Base-by-base conservation (phyloP, 2,888 invertebrate genomes). In the Melinaea marsaeus region DNA sequence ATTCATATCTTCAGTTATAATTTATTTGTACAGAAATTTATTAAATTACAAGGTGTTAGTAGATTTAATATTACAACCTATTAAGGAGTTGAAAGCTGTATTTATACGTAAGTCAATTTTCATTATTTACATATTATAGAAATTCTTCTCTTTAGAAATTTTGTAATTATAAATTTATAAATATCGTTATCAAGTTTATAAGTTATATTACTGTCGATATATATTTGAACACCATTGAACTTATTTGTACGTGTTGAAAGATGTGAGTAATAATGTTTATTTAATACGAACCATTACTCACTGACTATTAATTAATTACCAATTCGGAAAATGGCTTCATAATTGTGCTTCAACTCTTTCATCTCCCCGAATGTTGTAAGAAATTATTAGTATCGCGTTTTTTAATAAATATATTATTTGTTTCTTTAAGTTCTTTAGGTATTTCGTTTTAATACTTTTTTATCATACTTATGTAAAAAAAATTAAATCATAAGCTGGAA, bases 251-350 rank as follows among this genome's bases (percentile, higher is more conserved):
- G 61, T 63, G 61, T 68, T 46, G 65, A 68, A 65, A 67, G 63
- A 63, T 59, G 47, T 46, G 45, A 61, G 60, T 64, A 55, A 63
- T 70, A 61, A 66, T 67, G 67, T 70, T 69, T 67, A 67, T 70
- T 70, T 65, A 66, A 70, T 68, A 60, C 61, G 58, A 61, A 51
- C 64, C 64, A 69, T 67, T 70, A 64, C 58, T 55, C 55, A 59
- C 61, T 45, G 58, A 47, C 67, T 62, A 66, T 67, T 61, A 67
- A 69, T 69, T 70, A 66, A 69, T 69, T 64, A 66, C 61, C 63
- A 61, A 66, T 69, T 67, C 54, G 48, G 63, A 54, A 62, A 32
- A 32, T 32, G 9, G 7, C 51, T 32, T 51, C 32, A 51, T 32
- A 51, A 51, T 32, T 51, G 32, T 22, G 51, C 51, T 51, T 51